Conservation (phyloP, 2,113 vertebrate genomes). For the Aplodontia rufa region DNA sequence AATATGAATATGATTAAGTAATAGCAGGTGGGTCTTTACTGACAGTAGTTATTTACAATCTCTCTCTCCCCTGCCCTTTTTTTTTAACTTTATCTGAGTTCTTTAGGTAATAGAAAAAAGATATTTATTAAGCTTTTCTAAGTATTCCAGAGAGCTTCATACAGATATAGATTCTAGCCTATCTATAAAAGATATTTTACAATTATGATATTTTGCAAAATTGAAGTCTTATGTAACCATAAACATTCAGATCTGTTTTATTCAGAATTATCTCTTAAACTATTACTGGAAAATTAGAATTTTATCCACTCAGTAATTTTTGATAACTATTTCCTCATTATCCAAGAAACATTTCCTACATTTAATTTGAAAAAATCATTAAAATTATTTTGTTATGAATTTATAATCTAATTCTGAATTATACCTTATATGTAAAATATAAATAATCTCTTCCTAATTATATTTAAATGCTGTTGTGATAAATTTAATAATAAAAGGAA, state of each 20-base stretch:
- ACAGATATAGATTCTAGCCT: background rate
- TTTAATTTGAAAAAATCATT: background rate
- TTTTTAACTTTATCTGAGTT: conserved; percentile 47
- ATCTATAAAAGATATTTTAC: background rate
- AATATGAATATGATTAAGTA: conserved; percentile 56
- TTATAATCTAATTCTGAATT: background rate
- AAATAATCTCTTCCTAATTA: background rate
- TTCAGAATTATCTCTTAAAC: background rate
- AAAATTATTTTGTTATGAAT: background rate
- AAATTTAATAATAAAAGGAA: background rate
- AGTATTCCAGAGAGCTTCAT: background rate
- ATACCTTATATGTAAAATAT: background rate
- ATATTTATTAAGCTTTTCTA: background rate
- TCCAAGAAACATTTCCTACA: background rate
- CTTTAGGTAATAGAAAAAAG: background rate
- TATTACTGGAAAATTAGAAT: background rate
- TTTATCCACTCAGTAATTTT: background rate
- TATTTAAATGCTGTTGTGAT: background rate
- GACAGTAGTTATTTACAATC: conserved; percentile 56
- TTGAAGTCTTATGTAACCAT: background rate
- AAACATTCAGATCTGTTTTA: background rate
- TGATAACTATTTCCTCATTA: background rate
- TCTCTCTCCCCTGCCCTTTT: no score
- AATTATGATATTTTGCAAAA: background rate
- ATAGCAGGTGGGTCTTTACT: conserved; percentile 35